phyloP scores from a whole-genome alignment of 64 coral and sea anemone genomes.

The Astreopora myriophthalma region DNA sequence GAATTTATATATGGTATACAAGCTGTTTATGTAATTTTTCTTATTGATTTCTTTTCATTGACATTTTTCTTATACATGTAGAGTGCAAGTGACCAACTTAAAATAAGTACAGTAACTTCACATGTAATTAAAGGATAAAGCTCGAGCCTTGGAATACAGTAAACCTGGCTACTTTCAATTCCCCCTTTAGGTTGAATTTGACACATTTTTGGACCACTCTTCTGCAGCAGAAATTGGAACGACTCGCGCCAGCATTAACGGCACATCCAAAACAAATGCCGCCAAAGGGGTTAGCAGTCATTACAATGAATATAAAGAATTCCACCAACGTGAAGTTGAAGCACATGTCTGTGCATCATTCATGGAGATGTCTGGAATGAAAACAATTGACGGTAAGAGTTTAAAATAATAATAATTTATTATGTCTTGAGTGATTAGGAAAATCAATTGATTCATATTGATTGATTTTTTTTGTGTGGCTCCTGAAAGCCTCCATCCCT shows the following conservation, averaged over 20 bases:
- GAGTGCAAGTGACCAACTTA: not conserved
- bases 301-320: slow-evolving; percentile 35
- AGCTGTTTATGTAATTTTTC: not conserved
- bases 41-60: not conserved
- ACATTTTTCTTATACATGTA: not conserved
- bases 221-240: slow-evolving; percentile 23
- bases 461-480: not conserved
- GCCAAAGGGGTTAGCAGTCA: slow-evolving; percentile 7
- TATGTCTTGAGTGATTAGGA: not conserved
- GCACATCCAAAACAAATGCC: slow-evolving; percentile 29
- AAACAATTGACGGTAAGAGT: slow-evolving; percentile 31
- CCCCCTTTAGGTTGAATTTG: not conserved
- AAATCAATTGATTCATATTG: not conserved
- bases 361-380: slow-evolving; percentile 48
- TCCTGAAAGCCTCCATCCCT: not conserved
- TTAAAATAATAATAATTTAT: not conserved
- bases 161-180: not conserved
- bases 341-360: slow-evolving; percentile 48
- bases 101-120: not conserved
- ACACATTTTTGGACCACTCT: slow-evolving; percentile 10
- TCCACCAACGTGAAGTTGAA: not conserved
- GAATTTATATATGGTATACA: slow-evolving; percentile 26
- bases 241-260: slow-evolving; percentile 26
- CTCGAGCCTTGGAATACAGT: not conserved
- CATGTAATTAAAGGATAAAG: not conserved